Percentiles rank a stretch among this genome's conserved stretches.
Evolutionary conservation across 2,888 invertebrate species (phyloP).

Genomic region (Drepanosiphum platanoidis): DNA sequence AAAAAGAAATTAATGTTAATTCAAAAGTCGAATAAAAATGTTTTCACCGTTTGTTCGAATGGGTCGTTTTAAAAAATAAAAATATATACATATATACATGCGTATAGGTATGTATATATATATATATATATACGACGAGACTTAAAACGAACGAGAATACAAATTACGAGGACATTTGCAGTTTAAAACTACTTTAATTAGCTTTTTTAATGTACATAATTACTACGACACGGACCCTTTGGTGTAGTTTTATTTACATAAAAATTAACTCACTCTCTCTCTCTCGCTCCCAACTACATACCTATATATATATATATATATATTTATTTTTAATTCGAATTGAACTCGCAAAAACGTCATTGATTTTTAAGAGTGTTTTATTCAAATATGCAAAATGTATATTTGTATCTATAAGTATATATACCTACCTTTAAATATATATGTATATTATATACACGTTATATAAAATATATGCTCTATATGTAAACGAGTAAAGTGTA

Average conservation of each 20-base stretch:
- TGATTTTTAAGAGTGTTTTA: not conserved
- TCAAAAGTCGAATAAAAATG: conserved; percentile 1
- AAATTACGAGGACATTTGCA: conserved; percentile 37
- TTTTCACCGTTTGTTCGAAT: not conserved
- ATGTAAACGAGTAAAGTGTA: not conserved
- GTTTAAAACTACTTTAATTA: conserved; percentile 48
- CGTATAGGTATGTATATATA: not conserved
- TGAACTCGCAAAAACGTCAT: not conserved
- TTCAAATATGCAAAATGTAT: not conserved
- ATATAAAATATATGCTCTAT: not conserved
- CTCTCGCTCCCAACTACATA: not conserved
- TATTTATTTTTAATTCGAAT: conserved; percentile 2
- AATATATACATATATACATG: too few species aligned
- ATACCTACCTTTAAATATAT: too few species aligned
- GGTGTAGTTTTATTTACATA: conserved; percentile 25
- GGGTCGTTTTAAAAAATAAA: not conserved
- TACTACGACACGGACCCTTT: conserved; percentile 24
- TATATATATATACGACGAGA: not conserved
- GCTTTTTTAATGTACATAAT: conserved; percentile 39
- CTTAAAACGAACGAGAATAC: conserved; percentile 26
- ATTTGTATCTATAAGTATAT: not conserved
- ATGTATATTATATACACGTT: not conserved
- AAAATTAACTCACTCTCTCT: not conserved
- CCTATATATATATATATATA: not conserved
- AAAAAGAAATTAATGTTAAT: conserved; percentile 4